Evolutionary conservation across 2,797 vertebrate genomes (phyloP), one percentile per base, ranked within the genome.

Genomic region (Danionella dracula): DNA sequence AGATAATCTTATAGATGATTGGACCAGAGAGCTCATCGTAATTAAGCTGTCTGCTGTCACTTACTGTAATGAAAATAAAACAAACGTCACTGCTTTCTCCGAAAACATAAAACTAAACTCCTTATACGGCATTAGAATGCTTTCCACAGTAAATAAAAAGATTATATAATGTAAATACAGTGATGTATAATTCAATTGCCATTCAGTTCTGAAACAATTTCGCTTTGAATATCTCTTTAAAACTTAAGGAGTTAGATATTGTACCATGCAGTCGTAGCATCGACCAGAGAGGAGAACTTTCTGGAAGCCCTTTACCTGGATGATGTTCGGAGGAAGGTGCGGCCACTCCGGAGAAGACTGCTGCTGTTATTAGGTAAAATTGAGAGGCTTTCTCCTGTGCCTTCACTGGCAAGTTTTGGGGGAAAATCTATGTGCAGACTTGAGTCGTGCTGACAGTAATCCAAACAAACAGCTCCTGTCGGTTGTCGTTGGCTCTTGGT

Each of bases 231-330:
- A 19, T 7, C 35, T 12, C 5, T 7, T 8, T 11, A 46, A 6
- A 23, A 5, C n/a, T n/a, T n/a, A n/a, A n/a, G n/a, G n/a, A n/a
- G n/a, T n/a, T n/a, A n/a, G n/a, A n/a, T n/a, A n/a, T n/a, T n/a
- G n/a, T n/a, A n/a, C n/a, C n/a, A n/a, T n/a, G n/a, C n/a, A n/a
- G n/a, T n/a, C n/a, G n/a, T n/a, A n/a, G n/a, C n/a, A n/a, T n/a
- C n/a, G n/a, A n/a, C n/a, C n/a, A n/a, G n/a, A 48, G 31, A 5
- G 8, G 20, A 16, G 9, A 66, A 66, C 64, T 66, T 66, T 48
- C 44, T 31, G 41, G 45, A 64, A 38, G n/a, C n/a, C 71, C 34
- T 27, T 27, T 69, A 69, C 66, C 71, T 69, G 27, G 60, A 48
- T 55, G 66, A 49, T 53, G 55, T 38, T 64, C 31, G 44, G 51